Conservation (phyloP, 2,113 vertebrate genomes). For the Hippocampus guttulatus region DNA sequence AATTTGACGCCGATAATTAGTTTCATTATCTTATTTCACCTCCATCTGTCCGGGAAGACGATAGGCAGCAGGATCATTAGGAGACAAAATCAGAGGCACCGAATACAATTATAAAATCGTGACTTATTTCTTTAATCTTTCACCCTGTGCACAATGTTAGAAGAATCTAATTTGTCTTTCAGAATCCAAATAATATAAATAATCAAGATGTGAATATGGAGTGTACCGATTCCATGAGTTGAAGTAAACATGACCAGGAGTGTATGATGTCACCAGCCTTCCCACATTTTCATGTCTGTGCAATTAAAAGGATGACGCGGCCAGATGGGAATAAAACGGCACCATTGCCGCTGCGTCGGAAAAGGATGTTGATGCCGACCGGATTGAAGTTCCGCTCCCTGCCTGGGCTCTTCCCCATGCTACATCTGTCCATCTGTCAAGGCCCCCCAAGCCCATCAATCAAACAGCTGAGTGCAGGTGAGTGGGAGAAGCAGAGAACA, state of each 20-base stretch:
- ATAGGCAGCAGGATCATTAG: background rate
- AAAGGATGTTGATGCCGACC: slow-evolving; percentile 14
- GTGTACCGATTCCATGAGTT: background rate
- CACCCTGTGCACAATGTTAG: background rate
- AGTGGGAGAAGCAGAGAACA: slow-evolving; percentile 37
- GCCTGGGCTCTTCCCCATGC: slow-evolving; percentile 32
- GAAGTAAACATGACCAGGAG: background rate
- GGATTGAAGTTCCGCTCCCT: slow-evolving; percentile 24
- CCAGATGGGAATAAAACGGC: background rate
- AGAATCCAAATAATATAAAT: background rate
- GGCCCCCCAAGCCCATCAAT: slow-evolving; percentile 46
- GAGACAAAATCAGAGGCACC: background rate
- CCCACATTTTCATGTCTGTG: background rate
- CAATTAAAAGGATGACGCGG: background rate
- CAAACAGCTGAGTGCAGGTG: slow-evolving; percentile 43
- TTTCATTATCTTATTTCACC: slow-evolving; percentile 3
- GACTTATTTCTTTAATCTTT: background rate
- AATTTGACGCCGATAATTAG: background rate
- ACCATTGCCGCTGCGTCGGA: slow-evolving; percentile 10
- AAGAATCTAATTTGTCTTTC: background rate
- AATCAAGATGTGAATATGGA: background rate
- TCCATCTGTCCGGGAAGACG: background rate
- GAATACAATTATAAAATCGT: slow-evolving; percentile 4
- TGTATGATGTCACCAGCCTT: background rate
- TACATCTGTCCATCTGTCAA: slow-evolving; percentile 58